Evolutionary conservation across 1,140 invertebrate genomes (phyloP), one percentile per base, ranked within the genome.

Genomic region (Andricus grossulariae): DNA sequence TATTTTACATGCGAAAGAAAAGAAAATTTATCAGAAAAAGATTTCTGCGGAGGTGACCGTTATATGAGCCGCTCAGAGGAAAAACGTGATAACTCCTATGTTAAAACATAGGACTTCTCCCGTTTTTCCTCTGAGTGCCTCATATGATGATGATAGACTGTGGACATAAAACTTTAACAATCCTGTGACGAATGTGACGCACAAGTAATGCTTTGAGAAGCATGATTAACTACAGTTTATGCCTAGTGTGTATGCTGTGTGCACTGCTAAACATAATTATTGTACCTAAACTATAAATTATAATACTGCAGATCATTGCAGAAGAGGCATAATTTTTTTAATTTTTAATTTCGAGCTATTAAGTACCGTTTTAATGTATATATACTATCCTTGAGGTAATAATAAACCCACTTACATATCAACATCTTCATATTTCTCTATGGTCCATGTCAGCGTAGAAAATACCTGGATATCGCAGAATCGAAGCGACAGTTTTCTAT

Each of bases 321-420:
- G 60, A 66, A 39, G 25, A 66, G 39, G 57, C 57, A n/a, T 25
- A 66, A 32, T 66, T 45, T 66, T 66, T 32, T 10, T 10, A 45
- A 45, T 10, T 45, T 45, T 45, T 8, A 45, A 66, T 66, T 66
- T 66, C 11, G 19, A 66, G n/a, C 39, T 32, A 66, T 66, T 66
- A 66, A 66, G 60, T 66, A 32, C 60, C 60, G 60, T 66, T 66
- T 66, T 66, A 66, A 66, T 66, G 32, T n/a, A 39, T 66, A 66
- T 39, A 66, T 16, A 39, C 25, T 66, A 66, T 66, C 60, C 60
- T 66, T 66, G 8, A 32, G 39, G 60, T 39, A 16, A 66, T 66
- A 66, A 66, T 66, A 66, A 66, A 66, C 60, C 60, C 32, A 45
- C 39, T 45, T 45, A 45, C 0, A 2, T 45, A 11, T 45, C 39